Conservation (phyloP, 2,888 invertebrate genomes). For the Auanema sp. region DNA sequence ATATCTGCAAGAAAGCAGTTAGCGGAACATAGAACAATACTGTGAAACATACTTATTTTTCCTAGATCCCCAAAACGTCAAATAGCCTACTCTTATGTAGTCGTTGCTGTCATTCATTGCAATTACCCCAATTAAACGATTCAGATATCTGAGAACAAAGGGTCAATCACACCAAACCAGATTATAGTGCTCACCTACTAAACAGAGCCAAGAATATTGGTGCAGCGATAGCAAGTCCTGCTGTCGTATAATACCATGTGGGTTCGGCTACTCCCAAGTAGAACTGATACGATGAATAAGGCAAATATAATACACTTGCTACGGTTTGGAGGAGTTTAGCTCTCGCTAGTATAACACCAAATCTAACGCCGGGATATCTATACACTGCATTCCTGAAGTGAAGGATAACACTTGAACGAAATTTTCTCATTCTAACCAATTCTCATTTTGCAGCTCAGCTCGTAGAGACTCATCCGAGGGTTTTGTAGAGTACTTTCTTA, state of each 20-base stretch:
- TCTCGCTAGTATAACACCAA: constrained; percentile 38
- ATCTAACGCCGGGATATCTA: constrained; percentile 43
- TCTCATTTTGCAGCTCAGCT: constrained; percentile 23
- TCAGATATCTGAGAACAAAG: constrained; percentile 35
- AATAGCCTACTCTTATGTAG: constrained; percentile 44
- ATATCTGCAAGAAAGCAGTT: constrained; percentile 13
- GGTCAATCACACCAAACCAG: background rate
- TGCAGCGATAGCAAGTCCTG: constrained; percentile 38
- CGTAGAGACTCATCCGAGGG: constrained; percentile 12
- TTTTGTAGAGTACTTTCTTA: constrained; percentile 18
- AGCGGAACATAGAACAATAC: background rate
- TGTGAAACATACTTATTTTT: constrained; percentile 29
- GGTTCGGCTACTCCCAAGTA: constrained; percentile 18
- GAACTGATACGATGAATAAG: constrained; percentile 31
- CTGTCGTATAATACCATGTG: constrained; percentile 24
- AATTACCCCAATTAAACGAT: constrained; percentile 52
- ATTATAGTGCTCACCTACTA: constrained; percentile 32
- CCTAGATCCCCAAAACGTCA: constrained; percentile 42
- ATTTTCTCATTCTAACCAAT: constrained; percentile 7
- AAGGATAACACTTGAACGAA: background rate
- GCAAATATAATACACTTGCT: constrained; percentile 38
- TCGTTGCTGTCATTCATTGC: constrained; percentile 42
- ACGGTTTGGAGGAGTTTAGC: constrained; percentile 51
- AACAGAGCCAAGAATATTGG: constrained; percentile 36
- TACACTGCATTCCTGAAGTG: constrained; percentile 48